Percentiles rank a stretch among this genome's conserved stretches.
Conservation (phyloP, 2,797 vertebrate species). For the Hipposideros larvatus region DNA sequence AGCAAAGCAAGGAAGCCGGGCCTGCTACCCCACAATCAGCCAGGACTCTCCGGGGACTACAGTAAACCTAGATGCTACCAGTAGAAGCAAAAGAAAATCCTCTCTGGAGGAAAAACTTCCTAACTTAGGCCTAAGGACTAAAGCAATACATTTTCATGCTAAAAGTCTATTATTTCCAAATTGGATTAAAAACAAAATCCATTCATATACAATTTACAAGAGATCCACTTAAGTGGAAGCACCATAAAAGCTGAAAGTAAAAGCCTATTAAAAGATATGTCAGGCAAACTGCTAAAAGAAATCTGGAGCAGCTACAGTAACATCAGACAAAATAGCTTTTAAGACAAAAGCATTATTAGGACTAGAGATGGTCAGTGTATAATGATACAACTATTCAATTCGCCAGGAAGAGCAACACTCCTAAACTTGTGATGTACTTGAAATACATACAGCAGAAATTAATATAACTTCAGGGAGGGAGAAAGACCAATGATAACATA, state of each 20-base stretch:
- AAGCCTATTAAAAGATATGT: not conserved
- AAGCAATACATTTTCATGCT: conserved; percentile 6
- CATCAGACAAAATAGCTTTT: not conserved
- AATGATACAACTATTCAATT: not conserved
- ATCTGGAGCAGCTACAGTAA: not conserved
- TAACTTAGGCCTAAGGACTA: not conserved
- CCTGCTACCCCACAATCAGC: not conserved
- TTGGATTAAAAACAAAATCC: conserved; percentile 6
- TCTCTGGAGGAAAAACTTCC: not conserved
- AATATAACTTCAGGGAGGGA: not conserved
- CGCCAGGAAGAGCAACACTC: not conserved
- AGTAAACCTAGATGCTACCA: not conserved
- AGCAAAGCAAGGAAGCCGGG: not conserved
- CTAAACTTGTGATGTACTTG: not conserved
- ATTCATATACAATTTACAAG: not conserved
- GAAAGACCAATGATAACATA: not conserved
- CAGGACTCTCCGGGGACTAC: not conserved
- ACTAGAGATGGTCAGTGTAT: not conserved
- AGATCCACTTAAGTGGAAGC: not conserved
- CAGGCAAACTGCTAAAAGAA: conserved; percentile 33
- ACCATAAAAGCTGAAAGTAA: conserved; percentile 13
- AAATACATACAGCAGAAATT: not conserved
- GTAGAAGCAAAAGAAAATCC: not conserved
- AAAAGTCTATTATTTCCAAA: not conserved
- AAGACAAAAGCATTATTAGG: conserved; percentile 12